These are phyloP conservation scores for Rhinogobius similis DNA, from an alignment of 2,113 vertebrate genomes.

Conservation along the genomic window DNA sequence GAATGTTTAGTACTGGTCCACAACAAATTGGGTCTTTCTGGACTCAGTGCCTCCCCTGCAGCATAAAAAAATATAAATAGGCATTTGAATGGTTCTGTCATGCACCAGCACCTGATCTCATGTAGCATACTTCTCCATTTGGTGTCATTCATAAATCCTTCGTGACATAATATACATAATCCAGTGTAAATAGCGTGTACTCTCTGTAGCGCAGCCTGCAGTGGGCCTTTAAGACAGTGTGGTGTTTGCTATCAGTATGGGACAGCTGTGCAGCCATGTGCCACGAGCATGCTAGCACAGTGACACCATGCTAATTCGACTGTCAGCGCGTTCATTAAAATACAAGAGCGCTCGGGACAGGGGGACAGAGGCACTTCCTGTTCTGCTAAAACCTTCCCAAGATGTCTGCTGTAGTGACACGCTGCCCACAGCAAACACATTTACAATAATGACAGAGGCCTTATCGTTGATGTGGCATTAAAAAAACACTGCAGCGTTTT, in stretches of 20 bases:
- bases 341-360: slow-evolving; percentile 39
- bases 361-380: slow-evolving; percentile 36
- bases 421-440: slow-evolving; percentile 34
- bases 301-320: slow-evolving; percentile 64
- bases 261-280: slow-evolving; percentile 61
- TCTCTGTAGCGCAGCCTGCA: slow-evolving; percentile 23
- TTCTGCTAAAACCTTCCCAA: slow-evolving; percentile 41
- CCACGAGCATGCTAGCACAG: slow-evolving; percentile 39
- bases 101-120: too few species aligned
- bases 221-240: slow-evolving; percentile 42
- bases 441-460: slow-evolving; percentile 42
- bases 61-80: too few species aligned
- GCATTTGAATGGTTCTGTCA: too few species aligned
- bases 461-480: slow-evolving; percentile 44
- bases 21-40: too few species aligned
- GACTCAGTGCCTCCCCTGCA: too few species aligned
- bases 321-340: slow-evolving; percentile 64
- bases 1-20: too few species aligned
- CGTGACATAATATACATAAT: neutral
- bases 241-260: slow-evolving; percentile 53
- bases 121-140: slow-evolving; percentile 5
- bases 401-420: slow-evolving; percentile 28
- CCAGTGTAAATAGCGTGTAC: slow-evolving; percentile 6
- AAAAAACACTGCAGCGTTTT: slow-evolving; percentile 28
- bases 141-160: neutral